Evolutionary conservation across 2,113 vertebrate species (phyloP).

Genomic region (Ancistrus triradiatus): DNA sequence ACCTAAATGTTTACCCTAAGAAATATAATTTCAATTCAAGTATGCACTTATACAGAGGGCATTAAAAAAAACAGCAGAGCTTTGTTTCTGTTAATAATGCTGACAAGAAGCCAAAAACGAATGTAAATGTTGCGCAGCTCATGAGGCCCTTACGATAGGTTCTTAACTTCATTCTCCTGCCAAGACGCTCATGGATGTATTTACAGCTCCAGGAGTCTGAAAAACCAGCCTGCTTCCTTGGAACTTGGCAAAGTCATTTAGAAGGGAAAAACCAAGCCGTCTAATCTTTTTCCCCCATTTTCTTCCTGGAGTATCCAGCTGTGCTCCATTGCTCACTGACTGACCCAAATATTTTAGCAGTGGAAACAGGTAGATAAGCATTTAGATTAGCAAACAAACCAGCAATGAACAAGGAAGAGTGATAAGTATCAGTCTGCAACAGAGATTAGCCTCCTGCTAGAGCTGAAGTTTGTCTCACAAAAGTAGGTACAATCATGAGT

Average conservation of each 20-base stretch:
- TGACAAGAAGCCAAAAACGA: neutral
- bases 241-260: slow-evolving; percentile 39
- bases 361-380: slow-evolving; percentile 28
- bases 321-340: slow-evolving; percentile 21
- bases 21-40: too few relatives aligned
- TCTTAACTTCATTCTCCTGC: slow-evolving; percentile 23
- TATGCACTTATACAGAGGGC: neutral
- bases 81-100: slow-evolving; percentile 4
- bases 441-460: too few relatives aligned
- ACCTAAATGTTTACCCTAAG: neutral
- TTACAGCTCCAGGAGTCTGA: slow-evolving; percentile 34
- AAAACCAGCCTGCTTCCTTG: slow-evolving; percentile 34
- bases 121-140: slow-evolving; percentile 7
- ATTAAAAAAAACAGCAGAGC: neutral
- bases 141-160: slow-evolving; percentile 26
- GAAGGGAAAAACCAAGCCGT: slow-evolving; percentile 15
- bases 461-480: too few relatives aligned
- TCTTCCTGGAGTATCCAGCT: slow-evolving; percentile 38
- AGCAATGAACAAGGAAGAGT: neutral
- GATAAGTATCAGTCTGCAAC: slow-evolving; percentile 34
- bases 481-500: too few relatives aligned
- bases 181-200: slow-evolving; percentile 36
- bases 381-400: slow-evolving; percentile 26
- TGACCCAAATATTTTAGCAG: slow-evolving; percentile 39
- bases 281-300: slow-evolving; percentile 15